A percentile compares a stretch with the other conserved stretches of the same genome.
Evolutionary conservation across 2,888 invertebrate species (phyloP).

Genomic region (Amphipyra berbera): DNA sequence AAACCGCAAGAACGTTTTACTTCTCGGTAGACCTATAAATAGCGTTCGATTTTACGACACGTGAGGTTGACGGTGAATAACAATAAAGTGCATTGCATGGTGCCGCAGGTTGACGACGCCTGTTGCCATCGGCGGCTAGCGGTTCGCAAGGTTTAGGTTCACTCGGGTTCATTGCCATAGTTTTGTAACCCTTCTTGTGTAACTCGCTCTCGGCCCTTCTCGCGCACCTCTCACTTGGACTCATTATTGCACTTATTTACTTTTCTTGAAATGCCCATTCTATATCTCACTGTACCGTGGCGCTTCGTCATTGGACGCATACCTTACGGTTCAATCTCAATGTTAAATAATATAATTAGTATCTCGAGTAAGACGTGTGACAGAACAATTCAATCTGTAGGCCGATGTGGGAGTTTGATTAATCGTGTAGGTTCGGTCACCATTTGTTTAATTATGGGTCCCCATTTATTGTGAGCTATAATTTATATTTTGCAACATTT

Average conservation of each 20-base stretch:
- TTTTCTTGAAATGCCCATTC: constrained; percentile 58
- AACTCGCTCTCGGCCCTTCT: constrained; percentile 86
- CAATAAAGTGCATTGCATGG: constrained; percentile 56
- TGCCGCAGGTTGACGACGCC: constrained; percentile 71
- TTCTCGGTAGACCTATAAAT: constrained; percentile 49
- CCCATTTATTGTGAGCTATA: constrained; percentile 39
- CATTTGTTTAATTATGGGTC: constrained; percentile 52
- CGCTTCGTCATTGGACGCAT: constrained; percentile 14
- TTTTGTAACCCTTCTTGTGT: constrained; percentile 90
- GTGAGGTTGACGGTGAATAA: constrained; percentile 45
- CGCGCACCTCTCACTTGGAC: constrained; percentile 85
- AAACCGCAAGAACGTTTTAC: constrained; percentile 45
- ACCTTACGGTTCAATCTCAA: constrained; percentile 31
- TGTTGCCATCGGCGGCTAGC: constrained; percentile 84
- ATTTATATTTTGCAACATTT: constrained; percentile 49
- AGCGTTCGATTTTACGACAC: constrained; percentile 50
- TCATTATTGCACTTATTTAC: constrained; percentile 76
- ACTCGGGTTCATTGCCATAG: constrained; percentile 89
- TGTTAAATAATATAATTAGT: constrained; percentile 55
- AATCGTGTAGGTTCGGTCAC: constrained; percentile 47
- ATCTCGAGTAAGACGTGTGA: constrained; percentile 46
- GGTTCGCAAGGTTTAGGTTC: constrained; percentile 89
- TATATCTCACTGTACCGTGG: constrained; percentile 30
- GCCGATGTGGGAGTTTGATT: constrained; percentile 56
- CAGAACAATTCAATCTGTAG: constrained; percentile 60